Base-by-base conservation (phyloP, 2,113 vertebrate genomes). In the Lanius ludovicianus region DNA sequence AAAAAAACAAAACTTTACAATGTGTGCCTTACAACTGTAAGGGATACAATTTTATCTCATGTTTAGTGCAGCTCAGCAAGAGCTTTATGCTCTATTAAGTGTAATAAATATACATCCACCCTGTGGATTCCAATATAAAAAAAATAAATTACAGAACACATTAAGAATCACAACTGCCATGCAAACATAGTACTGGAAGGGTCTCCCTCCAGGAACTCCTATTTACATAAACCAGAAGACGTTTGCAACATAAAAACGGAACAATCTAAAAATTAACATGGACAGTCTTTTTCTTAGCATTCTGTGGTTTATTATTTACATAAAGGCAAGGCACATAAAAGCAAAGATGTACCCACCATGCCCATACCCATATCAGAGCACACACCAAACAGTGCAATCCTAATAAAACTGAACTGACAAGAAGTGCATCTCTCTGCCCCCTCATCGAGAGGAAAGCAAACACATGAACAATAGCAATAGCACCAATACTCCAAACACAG, bases 1-100 rank as follows among this genome's bases (percentile, higher is more conserved):
- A 31, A 69, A 74, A 76, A 76, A 57, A 37, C 37, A 37, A 5
- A 17, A 5, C 14, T 57, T 77, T 50, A 50, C 53, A 77, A 55
- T 37, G 3, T 31, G 67, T 0, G 1, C 13, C 33, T 87, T 52
- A 47, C 20, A 89, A 47, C 10, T 33, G 16, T n/a, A 85, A 79
- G 25, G 24, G 35, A 68, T 44, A 71, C 7, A 55, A 71, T 14
- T 50, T 49, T 22, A 64, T 52, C 42, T 63, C 3, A 1, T 60
- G 57, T 56, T 92, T 87, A 92, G 35, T 14, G 37, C 65, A 73
- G 55, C 77, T 76, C 62, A 60, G 69, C 52, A 82, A 91, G 33
- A 42, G 44, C 30, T 68, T 79, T 82, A 81, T 92, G 57, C 57
- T 76, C 62, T 39, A 71, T 53, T 82, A 94, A 90, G 37, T 89